phyloP scores from a whole-genome alignment of 2,888 invertebrate species.

The Agriotes lineatus region DNA sequence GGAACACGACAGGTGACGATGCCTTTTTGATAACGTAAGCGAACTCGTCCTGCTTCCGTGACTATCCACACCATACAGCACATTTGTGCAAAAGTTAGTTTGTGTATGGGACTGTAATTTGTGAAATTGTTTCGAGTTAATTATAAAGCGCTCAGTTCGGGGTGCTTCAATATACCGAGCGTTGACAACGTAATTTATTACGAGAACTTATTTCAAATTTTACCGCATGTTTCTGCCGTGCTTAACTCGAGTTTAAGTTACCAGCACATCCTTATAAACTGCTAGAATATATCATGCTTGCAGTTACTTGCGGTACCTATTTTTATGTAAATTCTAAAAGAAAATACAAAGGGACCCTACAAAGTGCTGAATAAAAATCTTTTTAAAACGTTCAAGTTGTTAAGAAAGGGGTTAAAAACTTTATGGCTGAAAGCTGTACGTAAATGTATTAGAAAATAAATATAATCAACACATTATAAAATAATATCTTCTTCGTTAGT shows the following conservation, averaged over 20 bases:
- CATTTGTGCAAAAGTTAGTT: not conserved
- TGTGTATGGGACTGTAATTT: not conserved
- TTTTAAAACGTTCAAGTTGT: too few species aligned
- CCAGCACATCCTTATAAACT: too few species aligned
- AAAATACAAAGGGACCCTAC: too few species aligned
- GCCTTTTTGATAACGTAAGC: not conserved
- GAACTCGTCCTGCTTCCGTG: not conserved
- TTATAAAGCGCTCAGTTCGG: constrained; percentile 4
- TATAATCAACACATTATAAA: too few species aligned
- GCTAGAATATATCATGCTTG: too few species aligned
- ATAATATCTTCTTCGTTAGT: too few species aligned
- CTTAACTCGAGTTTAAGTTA: not conserved
- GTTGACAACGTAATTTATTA: constrained; percentile 15
- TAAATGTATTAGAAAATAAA: too few species aligned
- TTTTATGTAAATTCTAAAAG: too few species aligned
- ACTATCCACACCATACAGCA: not conserved
- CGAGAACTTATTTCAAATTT: constrained; percentile 9
- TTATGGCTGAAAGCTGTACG: too few species aligned
- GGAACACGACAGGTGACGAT: not conserved
- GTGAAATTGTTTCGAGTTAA: not conserved
- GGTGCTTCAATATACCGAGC: constrained; percentile 12
- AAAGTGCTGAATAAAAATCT: too few species aligned
- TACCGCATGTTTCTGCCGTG: not conserved
- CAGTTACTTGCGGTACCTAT: too few species aligned
- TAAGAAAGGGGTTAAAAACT: too few species aligned